These are phyloP conservation scores for Notodonta dromedarius DNA, from an alignment of 2,888 invertebrate genomes.

Conservation along the genomic window DNA sequence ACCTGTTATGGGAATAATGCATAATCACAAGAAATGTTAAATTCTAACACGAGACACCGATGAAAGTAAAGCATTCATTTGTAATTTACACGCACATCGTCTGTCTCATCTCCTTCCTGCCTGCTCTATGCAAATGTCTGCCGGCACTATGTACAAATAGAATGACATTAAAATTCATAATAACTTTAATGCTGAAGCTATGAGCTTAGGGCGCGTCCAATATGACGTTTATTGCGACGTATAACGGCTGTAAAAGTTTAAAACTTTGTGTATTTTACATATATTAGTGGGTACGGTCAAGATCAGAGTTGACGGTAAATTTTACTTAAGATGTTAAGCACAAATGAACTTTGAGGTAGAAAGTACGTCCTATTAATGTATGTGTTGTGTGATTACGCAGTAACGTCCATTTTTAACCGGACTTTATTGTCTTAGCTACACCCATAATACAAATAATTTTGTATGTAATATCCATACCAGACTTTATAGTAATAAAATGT, in stretches of 20 bases:
- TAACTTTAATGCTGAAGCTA: conserved; percentile 40
- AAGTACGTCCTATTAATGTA: not conserved
- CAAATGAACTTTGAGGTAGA: not conserved
- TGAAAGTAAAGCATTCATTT: conserved; percentile 30
- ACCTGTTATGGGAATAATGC: not conserved
- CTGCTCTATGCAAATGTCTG: conserved; percentile 26
- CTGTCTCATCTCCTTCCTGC: conserved; percentile 44
- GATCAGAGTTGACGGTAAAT: conserved; percentile 1
- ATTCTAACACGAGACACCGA: not conserved
- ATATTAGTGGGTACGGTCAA: not conserved
- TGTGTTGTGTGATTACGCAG: not conserved
- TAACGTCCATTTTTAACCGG: not conserved
- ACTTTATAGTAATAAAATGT: too few species aligned
- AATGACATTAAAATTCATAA: conserved; percentile 52
- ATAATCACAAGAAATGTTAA: not conserved
- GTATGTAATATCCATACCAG: too few species aligned
- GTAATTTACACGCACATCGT: conserved; percentile 41
- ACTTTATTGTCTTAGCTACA: not conserved
- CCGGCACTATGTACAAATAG: conserved; percentile 30
- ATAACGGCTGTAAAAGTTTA: conserved; percentile 10
- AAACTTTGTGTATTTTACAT: conserved; percentile 14
- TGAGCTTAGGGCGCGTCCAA: conserved; percentile 14
- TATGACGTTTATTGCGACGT: conserved; percentile 9
- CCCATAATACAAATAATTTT: too few species aligned
- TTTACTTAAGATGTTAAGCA: not conserved